Conservation (phyloP, 2,797 vertebrate genomes). For the Notolepis coatsorum region DNA sequence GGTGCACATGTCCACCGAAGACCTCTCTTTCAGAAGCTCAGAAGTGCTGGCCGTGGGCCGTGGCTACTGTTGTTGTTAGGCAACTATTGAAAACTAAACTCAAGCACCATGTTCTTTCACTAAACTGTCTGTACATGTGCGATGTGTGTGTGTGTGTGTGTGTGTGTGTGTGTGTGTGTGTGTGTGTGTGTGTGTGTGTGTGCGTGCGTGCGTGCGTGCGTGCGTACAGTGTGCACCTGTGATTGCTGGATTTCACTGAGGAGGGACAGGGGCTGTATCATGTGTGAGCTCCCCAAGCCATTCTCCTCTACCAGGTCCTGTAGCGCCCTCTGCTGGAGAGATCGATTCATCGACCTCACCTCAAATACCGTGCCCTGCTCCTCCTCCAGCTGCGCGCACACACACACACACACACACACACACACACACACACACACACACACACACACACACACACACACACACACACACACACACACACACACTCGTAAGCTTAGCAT, state of each 20-base stretch:
- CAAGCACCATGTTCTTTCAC: no score
- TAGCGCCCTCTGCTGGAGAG: constrained; percentile 78
- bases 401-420: constrained; percentile 21
- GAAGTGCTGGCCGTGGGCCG: no score
- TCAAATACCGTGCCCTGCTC: constrained; percentile 83
- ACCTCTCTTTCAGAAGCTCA: no score
- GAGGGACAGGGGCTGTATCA: constrained; percentile 67
- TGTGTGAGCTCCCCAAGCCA: constrained; percentile 65
- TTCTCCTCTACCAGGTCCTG: constrained; percentile 76
- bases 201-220: constrained; percentile 12
- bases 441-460: constrained; percentile 2
- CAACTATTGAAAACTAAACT: no score
- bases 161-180: constrained; percentile 25
- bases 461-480: constrained; percentile 10
- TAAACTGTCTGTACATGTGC: not conserved
- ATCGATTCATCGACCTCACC: constrained; percentile 80
- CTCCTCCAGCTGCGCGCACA: constrained; percentile 78
- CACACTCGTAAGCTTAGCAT: constrained; percentile 1
- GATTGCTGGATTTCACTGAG: constrained; percentile 78
- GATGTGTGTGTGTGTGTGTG: not conserved
- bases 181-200: constrained; percentile 35
- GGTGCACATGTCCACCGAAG: no score
- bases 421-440: constrained; percentile 19
- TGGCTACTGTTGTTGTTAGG: no score
- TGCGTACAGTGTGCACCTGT: constrained; percentile 62